These are phyloP conservation scores for Uromys caudimaculatus DNA, from an alignment of 2,797 vertebrate species.

Conservation along the genomic window DNA sequence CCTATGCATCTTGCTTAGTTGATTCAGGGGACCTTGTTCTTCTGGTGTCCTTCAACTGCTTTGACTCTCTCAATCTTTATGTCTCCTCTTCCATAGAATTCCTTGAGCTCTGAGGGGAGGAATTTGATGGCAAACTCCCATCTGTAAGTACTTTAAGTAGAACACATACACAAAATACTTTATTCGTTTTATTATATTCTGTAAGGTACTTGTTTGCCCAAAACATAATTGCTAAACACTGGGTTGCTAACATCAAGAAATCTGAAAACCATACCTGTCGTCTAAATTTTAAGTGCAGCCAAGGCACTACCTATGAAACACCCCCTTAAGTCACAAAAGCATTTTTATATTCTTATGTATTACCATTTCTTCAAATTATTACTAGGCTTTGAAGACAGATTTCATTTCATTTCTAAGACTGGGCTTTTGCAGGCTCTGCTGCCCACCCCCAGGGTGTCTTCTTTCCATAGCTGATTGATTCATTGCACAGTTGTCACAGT, in stretches of 20 bases:
- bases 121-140: no score
- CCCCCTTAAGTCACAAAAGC: not conserved
- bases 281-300: not conserved
- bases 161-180: not conserved
- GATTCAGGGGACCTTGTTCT: not conserved
- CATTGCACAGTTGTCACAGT: slow-evolving; percentile 69
- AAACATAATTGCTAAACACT: not conserved
- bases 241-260: not conserved
- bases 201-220: not conserved
- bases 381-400: slow-evolving; percentile 67
- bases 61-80: not conserved
- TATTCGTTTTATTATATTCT: not conserved
- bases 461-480: slow-evolving; percentile 59
- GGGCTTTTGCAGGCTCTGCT: slow-evolving; percentile 20
- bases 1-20: no score
- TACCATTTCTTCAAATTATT: slow-evolving; percentile 58
- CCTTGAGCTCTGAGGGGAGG: not conserved
- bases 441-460: slow-evolving; percentile 54
- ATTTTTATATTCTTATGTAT: slow-evolving; percentile 52
- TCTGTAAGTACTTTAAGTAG: not conserved
- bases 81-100: not conserved
- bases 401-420: slow-evolving; percentile 71
- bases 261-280: not conserved
- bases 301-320: not conserved
- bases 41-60: not conserved